phyloP scores from a whole-genome alignment of 1,140 invertebrate species.

The Hyposmocoma kahamanoa region DNA sequence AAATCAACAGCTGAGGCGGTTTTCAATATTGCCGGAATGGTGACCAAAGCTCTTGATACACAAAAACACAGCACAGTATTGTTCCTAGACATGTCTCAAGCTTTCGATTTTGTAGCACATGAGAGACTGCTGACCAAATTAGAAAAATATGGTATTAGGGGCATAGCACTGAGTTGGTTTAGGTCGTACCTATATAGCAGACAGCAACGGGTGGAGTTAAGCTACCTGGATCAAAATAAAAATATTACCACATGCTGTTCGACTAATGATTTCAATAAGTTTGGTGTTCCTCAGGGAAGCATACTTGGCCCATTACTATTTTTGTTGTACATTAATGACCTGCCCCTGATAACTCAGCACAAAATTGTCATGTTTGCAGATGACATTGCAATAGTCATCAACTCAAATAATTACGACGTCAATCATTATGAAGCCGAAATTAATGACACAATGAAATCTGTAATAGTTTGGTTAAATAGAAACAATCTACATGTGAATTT shows the following conservation, averaged over 20 bases:
- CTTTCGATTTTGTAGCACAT: neutral
- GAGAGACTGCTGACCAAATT: no score
- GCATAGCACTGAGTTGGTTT: no score
- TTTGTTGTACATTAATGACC: neutral
- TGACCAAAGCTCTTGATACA: neutral
- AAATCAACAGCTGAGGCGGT: neutral
- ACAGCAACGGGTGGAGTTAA: neutral
- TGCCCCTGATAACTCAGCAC: neutral
- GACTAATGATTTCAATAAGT: no score
- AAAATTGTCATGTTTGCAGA: neutral
- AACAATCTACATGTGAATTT: slow-evolving; percentile 1
- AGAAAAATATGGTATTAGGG: no score
- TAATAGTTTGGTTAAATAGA: neutral
- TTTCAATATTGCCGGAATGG: neutral
- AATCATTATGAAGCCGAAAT: no score
- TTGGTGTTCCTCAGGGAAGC: slow-evolving; percentile 1
- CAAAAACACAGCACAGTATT: neutral
- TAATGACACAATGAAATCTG: neutral
- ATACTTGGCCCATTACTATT: neutral
- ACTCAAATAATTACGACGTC: no score
- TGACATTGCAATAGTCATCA: neutral
- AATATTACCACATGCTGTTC: neutral
- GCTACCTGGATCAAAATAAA: neutral
- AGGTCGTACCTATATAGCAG: neutral
- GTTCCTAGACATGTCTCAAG: neutral